Evolutionary conservation across 2,113 vertebrate genomes (phyloP), one percentile per base, ranked within the genome.

Genomic region (Caretta caretta): DNA sequence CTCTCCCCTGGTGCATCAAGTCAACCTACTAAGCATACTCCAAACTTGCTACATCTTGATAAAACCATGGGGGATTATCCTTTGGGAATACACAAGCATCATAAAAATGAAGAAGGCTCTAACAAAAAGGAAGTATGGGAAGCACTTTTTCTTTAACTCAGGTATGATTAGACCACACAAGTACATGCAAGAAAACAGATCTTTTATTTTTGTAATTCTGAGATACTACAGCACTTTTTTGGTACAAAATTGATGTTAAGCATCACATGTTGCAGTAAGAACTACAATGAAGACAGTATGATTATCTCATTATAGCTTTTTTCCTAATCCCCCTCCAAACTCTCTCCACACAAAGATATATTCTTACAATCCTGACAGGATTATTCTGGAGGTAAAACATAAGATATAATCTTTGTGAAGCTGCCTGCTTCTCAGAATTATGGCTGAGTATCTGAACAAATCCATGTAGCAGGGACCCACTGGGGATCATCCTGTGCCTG

Each of bases 401-500:
- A 93, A 97, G 80, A 92, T 95, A 51, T 94, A 88, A 96, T 95
- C 95, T 94, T 93, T 92, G 72, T 56, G 87, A 88, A 97, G 83
- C 91, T 86, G 95, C 80, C 93, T 93, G 91, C 88, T 95, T 85
- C 89, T 96, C 91, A 91, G 86, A 93, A 92, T 98, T 96, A 99
- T 62, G 98, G 96, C 88, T 98, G 96, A 3, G 90, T 54, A 5
- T 98, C 96, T 89, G 98, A 98, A 92, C 98, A 98, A 90, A 99
- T 99, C 99, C 99, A 99, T 35, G 96, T 93, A 62, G 98, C 98
- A 7, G 99, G 99, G 42, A 99, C 99, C 99, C 99, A 99, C 95
- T 99, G 99, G 1, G 99, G 99, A 91, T 99, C 99, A 0, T 99
- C 99, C 95, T 99, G 99, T 5, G 99, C 99, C 87, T 95, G 98